phyloP scores from a whole-genome alignment of 2,888 invertebrate genomes.

The Rhamphomyia laevipes region DNA sequence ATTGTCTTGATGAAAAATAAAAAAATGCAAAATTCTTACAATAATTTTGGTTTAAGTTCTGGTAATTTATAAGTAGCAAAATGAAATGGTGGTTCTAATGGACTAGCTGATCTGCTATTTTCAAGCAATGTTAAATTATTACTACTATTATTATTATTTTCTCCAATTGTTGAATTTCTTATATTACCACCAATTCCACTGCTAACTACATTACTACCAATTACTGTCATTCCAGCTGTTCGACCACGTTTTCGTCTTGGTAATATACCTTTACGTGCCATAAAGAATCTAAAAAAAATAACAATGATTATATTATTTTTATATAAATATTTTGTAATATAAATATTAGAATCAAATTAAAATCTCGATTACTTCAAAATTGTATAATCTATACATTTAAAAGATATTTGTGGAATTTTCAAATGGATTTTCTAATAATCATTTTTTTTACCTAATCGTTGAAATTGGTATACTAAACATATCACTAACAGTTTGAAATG shows the following conservation, averaged over 20 bases:
- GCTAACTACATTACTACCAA: neutral
- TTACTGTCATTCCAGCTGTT: conserved; percentile 38
- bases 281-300: conserved; percentile 53
- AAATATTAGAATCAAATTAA: too few species aligned
- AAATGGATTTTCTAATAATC: too few species aligned
- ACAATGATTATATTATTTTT: neutral
- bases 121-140: conserved; percentile 20
- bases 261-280: conserved; percentile 75
- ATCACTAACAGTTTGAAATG: conserved; percentile 77
- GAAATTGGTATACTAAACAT: conserved; percentile 81
- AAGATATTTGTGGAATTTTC: neutral
- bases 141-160: conserved; percentile 1
- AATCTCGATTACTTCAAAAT: neutral
- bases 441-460: conserved; percentile 50
- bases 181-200: neutral
- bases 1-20: too few species aligned
- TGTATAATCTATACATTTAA: neutral
- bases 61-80: conserved; percentile 67
- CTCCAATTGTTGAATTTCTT: conserved; percentile 16
- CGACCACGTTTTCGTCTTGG: conserved; percentile 68
- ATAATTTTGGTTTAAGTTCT: conserved; percentile 30
- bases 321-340: neutral
- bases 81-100: conserved; percentile 56
- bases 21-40: too few species aligned
- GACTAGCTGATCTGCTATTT: conserved; percentile 43